These are phyloP conservation scores for Embiotoca jacksoni DNA, from an alignment of 2,113 vertebrate genomes.

Conservation along the genomic window DNA sequence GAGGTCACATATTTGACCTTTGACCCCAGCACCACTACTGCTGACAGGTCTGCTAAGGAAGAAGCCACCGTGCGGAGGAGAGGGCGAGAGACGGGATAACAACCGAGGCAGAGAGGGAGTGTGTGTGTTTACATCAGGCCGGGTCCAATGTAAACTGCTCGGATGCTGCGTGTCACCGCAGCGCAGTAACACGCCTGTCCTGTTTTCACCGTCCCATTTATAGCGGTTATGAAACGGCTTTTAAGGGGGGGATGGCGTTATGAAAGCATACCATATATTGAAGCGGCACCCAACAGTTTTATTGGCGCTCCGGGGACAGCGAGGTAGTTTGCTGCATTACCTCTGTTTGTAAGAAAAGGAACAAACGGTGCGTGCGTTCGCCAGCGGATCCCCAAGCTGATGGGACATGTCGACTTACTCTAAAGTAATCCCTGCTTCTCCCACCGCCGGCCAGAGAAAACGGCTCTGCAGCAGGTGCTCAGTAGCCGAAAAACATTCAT, in stretches of 20 bases:
- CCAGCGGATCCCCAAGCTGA: constrained; percentile 14
- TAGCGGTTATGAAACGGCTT: constrained; percentile 58
- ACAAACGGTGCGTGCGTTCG: constrained; percentile 40
- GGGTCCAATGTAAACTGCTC: constrained; percentile 66
- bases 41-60: constrained; percentile 30
- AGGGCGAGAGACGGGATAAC: neutral
- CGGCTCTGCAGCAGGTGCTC: no score
- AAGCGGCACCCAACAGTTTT: constrained; percentile 31
- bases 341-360: constrained; percentile 44
- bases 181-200: constrained; percentile 50
- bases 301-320: constrained; percentile 16
- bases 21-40: constrained; percentile 32
- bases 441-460: neutral
- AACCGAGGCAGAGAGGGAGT: constrained; percentile 13
- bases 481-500: no score
- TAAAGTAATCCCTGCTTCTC: neutral
- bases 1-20: constrained; percentile 72
- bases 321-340: constrained; percentile 13
- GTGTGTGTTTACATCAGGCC: constrained; percentile 64
- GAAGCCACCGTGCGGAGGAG: constrained; percentile 14
- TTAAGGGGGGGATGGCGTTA: constrained; percentile 36
- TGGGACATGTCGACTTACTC: neutral
- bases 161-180: constrained; percentile 66
- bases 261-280: constrained; percentile 38
- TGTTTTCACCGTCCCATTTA: constrained; percentile 67